These are phyloP conservation scores for Motacilla tschutschensis DNA, from an alignment of 2,113 vertebrate species.

Conservation along the genomic window DNA sequence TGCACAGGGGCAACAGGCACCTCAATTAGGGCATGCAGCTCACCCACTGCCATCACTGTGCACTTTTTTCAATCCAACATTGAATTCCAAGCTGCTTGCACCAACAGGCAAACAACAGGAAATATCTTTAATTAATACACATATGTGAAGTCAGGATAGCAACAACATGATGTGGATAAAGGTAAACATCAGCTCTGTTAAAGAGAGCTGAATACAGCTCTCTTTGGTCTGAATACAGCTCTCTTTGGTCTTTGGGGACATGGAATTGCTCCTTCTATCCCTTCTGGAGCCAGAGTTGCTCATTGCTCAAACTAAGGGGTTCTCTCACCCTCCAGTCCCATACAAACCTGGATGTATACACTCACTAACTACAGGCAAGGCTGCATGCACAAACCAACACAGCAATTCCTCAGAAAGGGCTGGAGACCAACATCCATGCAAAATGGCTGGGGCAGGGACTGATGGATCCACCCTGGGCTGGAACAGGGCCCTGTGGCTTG, in stretches of 20 bases:
- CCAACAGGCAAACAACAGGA: neutral
- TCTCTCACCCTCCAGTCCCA: neutral
- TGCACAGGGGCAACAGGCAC: neutral
- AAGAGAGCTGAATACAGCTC: neutral
- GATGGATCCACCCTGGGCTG: fast-evolving
- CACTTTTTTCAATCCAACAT: neutral
- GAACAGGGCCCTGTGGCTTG: neutral
- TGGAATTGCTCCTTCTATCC: neutral
- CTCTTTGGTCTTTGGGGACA: neutral
- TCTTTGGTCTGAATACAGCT: no score
- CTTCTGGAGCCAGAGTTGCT: neutral
- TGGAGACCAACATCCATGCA: neutral
- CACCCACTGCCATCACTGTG: neutral
- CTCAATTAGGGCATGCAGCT: neutral
- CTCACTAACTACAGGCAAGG: neutral
- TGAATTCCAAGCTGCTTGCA: neutral
- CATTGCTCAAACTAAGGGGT: fast-evolving
- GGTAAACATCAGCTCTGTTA: neutral
- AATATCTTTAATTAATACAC: neutral
- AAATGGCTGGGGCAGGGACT: neutral
- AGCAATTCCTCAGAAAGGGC: neutral
- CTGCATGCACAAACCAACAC: neutral
- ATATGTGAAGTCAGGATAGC: neutral
- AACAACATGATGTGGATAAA: neutral
- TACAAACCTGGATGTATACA: neutral